Base-by-base conservation (phyloP, 2,113 vertebrate species). In the Ptilorrhoa leucosticta region DNA sequence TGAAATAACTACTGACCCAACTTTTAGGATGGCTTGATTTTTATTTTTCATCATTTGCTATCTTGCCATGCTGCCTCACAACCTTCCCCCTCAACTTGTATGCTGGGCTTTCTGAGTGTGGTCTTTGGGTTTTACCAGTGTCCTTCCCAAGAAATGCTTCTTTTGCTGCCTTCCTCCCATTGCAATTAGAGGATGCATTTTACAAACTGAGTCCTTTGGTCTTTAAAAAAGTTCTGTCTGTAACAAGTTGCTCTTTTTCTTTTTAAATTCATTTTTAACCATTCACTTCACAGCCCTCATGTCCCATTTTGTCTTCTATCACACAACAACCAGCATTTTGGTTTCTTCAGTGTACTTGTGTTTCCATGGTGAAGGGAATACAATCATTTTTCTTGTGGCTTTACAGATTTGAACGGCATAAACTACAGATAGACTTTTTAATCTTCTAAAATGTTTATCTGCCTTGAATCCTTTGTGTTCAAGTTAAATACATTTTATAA, bases 291-390 rank as follows among this genome's bases (percentile, higher is more conserved):
- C 27, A 90, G 39, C 8, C 37, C 12, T 75, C 13, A 3, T 64
- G 56, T 78, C 48, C 48, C 19, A 33, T 85, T 95, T 91, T 91
- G 22, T 82, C 61, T 94, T 61, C 56, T 57, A 19, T 68, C 57
- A 53, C 18, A 53, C 37, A 91, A 42, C 28, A 78, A 78, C 15
- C 72, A 94, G 69, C 56, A 84, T 71, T 94, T 82, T 78, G n/a
- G 71, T 91, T 92, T 94, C 83, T 95, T 96, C 57, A 50, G 37
- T 84, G 75, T 87, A 60, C 76, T 89, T 71, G 30, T 84, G 94
- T 96, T 95, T 94, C 95, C 91, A 97, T 95, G 87, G 94, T 89
- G 73, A 96, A 92, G 44, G 31, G 53, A 84, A 61, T 53, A 68
- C 61, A 40, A 76, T 47, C 3, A 31, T 81, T 78, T 93, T 83